Evolutionary conservation across 2,888 invertebrate species (phyloP).

Genomic region (Cantharis nigra): DNA sequence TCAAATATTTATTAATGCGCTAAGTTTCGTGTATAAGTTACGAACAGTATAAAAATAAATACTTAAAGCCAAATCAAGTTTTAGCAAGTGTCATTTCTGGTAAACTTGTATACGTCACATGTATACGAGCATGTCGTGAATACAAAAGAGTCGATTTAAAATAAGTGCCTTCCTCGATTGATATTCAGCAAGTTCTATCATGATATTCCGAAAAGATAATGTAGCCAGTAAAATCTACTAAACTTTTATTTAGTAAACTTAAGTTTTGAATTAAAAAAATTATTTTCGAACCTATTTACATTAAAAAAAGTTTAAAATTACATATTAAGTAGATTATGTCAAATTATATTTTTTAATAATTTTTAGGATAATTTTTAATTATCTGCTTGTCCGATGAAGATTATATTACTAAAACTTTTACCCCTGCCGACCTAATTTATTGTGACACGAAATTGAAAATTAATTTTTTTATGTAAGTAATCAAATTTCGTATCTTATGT

Average conservation of each 20-base stretch:
- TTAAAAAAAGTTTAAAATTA: neutral
- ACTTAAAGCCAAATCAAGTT: neutral
- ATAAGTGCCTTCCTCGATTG: constrained; percentile 6
- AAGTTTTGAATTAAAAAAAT: neutral
- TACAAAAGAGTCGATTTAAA: constrained; percentile 6
- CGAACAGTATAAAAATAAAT: neutral
- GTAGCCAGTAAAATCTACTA: neutral
- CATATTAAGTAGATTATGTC: neutral
- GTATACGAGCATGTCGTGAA: constrained; percentile 1
- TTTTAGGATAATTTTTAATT: neutral
- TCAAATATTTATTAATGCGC: neutral
- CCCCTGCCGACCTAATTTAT: neutral
- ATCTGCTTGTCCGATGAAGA: neutral
- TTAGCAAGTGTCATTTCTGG: neutral
- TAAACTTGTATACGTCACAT: neutral
- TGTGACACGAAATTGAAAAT: neutral
- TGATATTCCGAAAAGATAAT: neutral
- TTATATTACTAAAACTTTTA: neutral
- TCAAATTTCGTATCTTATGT: neutral
- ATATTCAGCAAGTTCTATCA: constrained; percentile 6
- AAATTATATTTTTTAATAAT: neutral
- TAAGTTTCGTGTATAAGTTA: neutral
- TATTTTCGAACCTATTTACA: neutral
- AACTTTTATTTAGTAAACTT: neutral
- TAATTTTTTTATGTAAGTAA: neutral